Evolutionary conservation across 2,113 vertebrate genomes (phyloP).

Genomic region (Hassar affinis): DNA sequence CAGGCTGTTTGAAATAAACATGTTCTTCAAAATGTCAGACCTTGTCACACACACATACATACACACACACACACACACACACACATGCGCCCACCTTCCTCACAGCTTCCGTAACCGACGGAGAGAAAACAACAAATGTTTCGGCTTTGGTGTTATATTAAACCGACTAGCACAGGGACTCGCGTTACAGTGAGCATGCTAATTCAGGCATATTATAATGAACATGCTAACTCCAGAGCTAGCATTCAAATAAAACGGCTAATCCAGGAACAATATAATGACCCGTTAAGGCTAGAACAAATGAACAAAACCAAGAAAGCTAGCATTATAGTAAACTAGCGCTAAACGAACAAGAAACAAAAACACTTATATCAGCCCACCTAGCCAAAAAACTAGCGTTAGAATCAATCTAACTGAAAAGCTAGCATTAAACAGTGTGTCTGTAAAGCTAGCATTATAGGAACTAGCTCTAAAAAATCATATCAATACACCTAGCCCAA

Average conservation of each 20-base stretch:
- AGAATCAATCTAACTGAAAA: no score
- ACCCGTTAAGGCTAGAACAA: not conserved
- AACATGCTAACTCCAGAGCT: not conserved
- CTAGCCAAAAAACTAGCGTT: no score
- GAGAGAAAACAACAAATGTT: not conserved
- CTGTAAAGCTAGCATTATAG: no score
- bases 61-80: not conserved
- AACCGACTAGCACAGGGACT: not conserved
- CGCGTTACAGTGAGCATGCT: not conserved
- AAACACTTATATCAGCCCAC: no score
- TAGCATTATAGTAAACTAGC: not conserved
- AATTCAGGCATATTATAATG: not conserved
- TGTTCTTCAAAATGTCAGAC: constrained; percentile 40
- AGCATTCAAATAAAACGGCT: not conserved
- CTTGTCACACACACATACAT: constrained; percentile 19
- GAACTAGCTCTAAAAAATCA: no score
- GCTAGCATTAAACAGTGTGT: no score
- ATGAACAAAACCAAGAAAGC: no score
- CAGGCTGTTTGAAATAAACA: constrained; percentile 47
- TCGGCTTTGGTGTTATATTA: not conserved
- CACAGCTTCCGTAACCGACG: not conserved
- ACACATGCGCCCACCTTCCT: not conserved
- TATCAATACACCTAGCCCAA: no score
- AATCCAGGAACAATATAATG: not conserved
- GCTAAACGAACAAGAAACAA: no score